Conservation (phyloP, 2,888 invertebrate species). For the Orgyia antiqua region DNA sequence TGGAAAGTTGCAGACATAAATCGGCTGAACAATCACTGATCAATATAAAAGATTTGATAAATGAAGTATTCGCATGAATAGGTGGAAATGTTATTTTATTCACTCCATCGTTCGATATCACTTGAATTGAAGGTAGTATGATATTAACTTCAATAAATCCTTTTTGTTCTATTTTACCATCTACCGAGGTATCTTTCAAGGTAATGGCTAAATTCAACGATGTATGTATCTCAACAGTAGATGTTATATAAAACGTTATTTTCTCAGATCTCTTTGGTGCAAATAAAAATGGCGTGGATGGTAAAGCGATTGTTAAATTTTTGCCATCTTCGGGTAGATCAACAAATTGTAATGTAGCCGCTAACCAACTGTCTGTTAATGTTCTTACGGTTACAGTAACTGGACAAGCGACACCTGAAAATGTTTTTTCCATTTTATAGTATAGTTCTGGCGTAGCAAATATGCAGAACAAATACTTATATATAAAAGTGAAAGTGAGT, state of each 20-base stretch:
- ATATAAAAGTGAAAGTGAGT: too few species aligned
- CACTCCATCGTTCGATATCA: conserved; percentile 56
- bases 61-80: conserved; percentile 39
- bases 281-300: conserved; percentile 52
- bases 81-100: conserved; percentile 53
- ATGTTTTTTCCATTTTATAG: not conserved
- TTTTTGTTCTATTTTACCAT: conserved; percentile 44
- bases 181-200: conserved; percentile 54
- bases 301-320: conserved; percentile 52
- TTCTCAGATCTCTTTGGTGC: conserved; percentile 57
- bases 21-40: conserved; percentile 60
- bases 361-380: conserved; percentile 57
- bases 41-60: conserved; percentile 52
- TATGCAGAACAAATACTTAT: too few species aligned
- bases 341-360: conserved; percentile 52
- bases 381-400: conserved; percentile 48
- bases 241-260: conserved; percentile 49
- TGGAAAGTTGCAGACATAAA: conserved; percentile 49
- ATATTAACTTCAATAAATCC: conserved; percentile 45
- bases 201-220: conserved; percentile 42
- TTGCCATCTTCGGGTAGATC: conserved; percentile 34
- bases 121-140: conserved; percentile 57
- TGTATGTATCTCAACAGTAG: conserved; percentile 44
- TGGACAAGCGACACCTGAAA: conserved; percentile 48
- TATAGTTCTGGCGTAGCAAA: not conserved